Conservation (phyloP, 2,113 vertebrate genomes). For the Coreoperca whiteheadi region DNA sequence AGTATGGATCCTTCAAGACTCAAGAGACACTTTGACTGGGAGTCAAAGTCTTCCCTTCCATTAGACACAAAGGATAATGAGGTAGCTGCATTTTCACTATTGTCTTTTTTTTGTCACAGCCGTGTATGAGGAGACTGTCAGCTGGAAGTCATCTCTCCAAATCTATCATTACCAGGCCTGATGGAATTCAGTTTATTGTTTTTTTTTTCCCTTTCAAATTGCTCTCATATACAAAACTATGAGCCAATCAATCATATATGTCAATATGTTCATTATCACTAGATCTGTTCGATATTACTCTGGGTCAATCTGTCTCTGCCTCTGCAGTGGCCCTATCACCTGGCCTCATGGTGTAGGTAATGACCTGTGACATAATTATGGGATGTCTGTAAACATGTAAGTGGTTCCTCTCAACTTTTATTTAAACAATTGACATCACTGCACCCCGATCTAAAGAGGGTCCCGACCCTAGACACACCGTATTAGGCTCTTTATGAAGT, state of each 20-base stretch:
- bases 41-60: slow-evolving; percentile 84
- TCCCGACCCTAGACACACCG: slow-evolving; percentile 81
- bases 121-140: slow-evolving; percentile 73
- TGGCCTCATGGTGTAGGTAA: slow-evolving; percentile 71
- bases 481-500: slow-evolving; percentile 84
- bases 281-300: slow-evolving; percentile 69
- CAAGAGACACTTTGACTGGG: slow-evolving; percentile 83
- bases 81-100: slow-evolving; percentile 79
- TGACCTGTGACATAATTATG: slow-evolving; percentile 83
- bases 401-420: slow-evolving; percentile 84
- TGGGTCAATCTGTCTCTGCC: slow-evolving; percentile 54
- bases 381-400: slow-evolving; percentile 82
- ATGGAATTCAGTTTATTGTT: slow-evolving; percentile 67
- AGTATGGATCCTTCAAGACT: slow-evolving; percentile 82
- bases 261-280: slow-evolving; percentile 74
- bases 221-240: slow-evolving; percentile 66
- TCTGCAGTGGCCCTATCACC: slow-evolving; percentile 60
- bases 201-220: slow-evolving; percentile 48
- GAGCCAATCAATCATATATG: slow-evolving; percentile 74
- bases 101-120: slow-evolving; percentile 76
- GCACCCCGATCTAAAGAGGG: slow-evolving; percentile 81
- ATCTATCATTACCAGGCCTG: slow-evolving; percentile 67
- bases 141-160: slow-evolving; percentile 72
- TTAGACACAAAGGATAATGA: slow-evolving; percentile 85
- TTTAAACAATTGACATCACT: slow-evolving; percentile 84